Base-by-base conservation (phyloP, 2,797 vertebrate genomes). In the Brotula barbata region DNA sequence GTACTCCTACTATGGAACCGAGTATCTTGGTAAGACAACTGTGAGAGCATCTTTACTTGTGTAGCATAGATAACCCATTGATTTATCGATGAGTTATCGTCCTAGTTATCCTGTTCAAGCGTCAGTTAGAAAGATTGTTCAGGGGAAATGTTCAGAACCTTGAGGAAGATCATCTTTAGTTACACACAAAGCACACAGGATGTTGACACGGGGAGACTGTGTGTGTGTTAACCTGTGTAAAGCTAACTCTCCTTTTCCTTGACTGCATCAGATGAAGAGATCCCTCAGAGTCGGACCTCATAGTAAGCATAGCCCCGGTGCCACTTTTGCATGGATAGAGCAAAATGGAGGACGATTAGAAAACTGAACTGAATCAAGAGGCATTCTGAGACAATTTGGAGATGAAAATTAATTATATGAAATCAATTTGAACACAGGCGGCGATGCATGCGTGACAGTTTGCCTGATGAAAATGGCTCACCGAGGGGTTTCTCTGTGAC, bases 1-100 rank as follows among this genome's bases (percentile, higher is more conserved):
- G 94, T 95, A 94, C 78, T 93, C 93, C 3, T 95, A 95, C 78
- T 95, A 95, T 52, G 93, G 93, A 47, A 95, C 93, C 0, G 94
- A 96, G 67, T 95, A 95, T 65, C 91, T 96, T 4, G 93, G 93
- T 95, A 82, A 94, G 94, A 85, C 12, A 25, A 23, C 7, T 46
- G 34, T 36, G 0, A 47, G 9, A 4, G 19, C 9, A 6, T 16
- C 37, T 19, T 16, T 7, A 28, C 25, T 11, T 36, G 31, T 11
- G 31, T 11, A 33, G 6, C 31, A 6, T 6, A 33, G 0, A 17
- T 37, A 9, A 19, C 41, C 48, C 12, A 22, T 5, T 7, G 15
- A 56, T 13, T 14, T 6, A 17, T 7, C 36, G 6, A 13, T 25
- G 14, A 8, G 6, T 43, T 28, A 28, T 10, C 28, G 2, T 16